phyloP scores from a whole-genome alignment of 2,113 vertebrate species.

The Mastomys coucha region DNA sequence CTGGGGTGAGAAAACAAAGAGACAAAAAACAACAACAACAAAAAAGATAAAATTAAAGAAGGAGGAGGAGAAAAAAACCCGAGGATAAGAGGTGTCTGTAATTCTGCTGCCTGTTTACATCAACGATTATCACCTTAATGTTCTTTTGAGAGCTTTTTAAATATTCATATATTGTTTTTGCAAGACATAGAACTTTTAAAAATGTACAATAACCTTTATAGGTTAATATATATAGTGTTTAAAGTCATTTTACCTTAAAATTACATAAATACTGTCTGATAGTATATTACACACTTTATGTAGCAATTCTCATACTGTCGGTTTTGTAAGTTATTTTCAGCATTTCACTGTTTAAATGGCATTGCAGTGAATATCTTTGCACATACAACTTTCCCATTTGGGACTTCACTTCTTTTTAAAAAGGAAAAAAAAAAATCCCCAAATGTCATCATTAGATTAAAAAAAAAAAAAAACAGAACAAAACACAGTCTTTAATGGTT shows the following conservation, averaged over 20 bases:
- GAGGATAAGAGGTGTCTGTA: conserved; percentile 5
- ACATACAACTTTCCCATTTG: conserved; percentile 15
- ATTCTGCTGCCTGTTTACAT: neutral
- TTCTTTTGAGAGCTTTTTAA: conserved; percentile 31
- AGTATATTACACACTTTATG: neutral
- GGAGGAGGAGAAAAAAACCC: neutral
- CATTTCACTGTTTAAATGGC: neutral
- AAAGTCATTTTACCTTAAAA: conserved; percentile 53
- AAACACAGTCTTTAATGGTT: neutral
- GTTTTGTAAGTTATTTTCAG: conserved; percentile 52
- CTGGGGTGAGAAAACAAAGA: neutral
- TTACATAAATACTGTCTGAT: conserved; percentile 55
- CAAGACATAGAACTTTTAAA: neutral
- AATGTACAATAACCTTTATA: conserved; percentile 34
- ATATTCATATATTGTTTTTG: conserved; percentile 37
- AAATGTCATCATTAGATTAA: conserved; percentile 22
- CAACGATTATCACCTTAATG: conserved; percentile 44
- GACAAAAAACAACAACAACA: neutral
- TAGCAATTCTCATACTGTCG: neutral
- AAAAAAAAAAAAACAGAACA: neutral
- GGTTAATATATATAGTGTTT: conserved; percentile 33
- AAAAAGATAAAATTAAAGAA: neutral
- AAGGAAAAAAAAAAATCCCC: neutral
- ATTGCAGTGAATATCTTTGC: conserved; percentile 34
- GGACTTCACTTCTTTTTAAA: neutral